Percentiles rank a stretch among this genome's conserved stretches.
Conservation (phyloP, 2,113 vertebrate species). For the Melospiza melodia region DNA sequence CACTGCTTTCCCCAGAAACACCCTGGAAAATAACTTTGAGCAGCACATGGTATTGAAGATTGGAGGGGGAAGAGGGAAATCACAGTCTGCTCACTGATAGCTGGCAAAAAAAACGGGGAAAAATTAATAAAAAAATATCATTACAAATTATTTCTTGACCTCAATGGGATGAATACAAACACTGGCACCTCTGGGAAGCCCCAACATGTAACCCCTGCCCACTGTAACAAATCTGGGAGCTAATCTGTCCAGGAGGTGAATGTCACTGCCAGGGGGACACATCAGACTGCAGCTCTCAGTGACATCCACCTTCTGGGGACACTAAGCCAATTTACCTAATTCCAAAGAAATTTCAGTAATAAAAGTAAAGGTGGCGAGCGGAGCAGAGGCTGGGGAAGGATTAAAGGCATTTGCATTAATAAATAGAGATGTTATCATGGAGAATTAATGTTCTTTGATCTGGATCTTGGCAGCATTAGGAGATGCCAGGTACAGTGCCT, state of each 20-base stretch:
- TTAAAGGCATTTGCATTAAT: slow-evolving; percentile 67
- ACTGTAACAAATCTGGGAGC: neutral
- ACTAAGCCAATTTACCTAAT: slow-evolving; percentile 36
- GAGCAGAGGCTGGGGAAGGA: slow-evolving; percentile 27
- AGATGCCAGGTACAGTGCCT: slow-evolving; percentile 28
- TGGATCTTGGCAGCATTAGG: slow-evolving; percentile 49
- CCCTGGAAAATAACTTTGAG: neutral
- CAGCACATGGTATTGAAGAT: too few relatives aligned
- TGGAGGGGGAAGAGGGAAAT: neutral
- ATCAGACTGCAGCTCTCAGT: neutral
- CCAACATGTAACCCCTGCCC: neutral
- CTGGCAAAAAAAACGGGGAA: neutral
- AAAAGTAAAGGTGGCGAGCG: slow-evolving; percentile 4
- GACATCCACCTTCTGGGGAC: slow-evolving; percentile 7
- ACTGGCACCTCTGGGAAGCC: neutral
- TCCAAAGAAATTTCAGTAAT: slow-evolving; percentile 30
- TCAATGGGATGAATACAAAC: neutral
- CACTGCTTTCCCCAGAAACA: neutral
- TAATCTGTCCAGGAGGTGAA: neutral
- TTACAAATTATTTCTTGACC: neutral
- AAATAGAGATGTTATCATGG: slow-evolving; percentile 66
- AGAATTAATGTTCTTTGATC: slow-evolving; percentile 69
- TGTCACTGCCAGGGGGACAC: neutral
- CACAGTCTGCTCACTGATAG: neutral
- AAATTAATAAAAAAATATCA: neutral